Base-by-base conservation (phyloP, 2,113 vertebrate genomes). In the Pycnonotus jocosus region DNA sequence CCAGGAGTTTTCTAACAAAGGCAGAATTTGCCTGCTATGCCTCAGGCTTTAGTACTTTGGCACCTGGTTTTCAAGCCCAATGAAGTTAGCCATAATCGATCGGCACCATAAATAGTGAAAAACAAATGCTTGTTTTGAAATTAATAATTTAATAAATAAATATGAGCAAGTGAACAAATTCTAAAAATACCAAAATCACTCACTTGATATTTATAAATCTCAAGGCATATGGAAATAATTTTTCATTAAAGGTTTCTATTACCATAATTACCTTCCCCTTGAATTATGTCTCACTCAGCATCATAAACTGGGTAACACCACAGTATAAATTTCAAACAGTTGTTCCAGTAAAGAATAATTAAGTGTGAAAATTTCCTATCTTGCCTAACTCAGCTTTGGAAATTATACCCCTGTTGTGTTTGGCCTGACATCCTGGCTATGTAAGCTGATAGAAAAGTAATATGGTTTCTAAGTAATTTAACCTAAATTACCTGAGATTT, bases 271-370 rank as follows among this genome's bases (percentile, higher is more conserved):
- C 87, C 90, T 94, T 92, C 64, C 71, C 86, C 86, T 16, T 90
- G 88, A 95, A 94, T 94, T 93, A 79, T 35, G 68, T 57, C 91
- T 84, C 35, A 38, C 45, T 93, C 90, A 69, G 69, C 69, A 91
- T 91, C 79, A 86, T 92, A 93, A 97, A 94, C 86, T 54, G 86
- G 65, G 72, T 91, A 96, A 93, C 90, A 92, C 88, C 47, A 92
- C 76, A 93, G 79, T 56, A 93, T 86, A 86, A 78, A 94, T 95
- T 95, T 95, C 93, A 92, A 95, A 93, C 64, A 95, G 93, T 93
- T 94, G 85, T 90, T 96, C 82, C 85, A 93, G 85, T 71, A 90
- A 94, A 93, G 77, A 93, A 76, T 88, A 96, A 96, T 93, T 92
- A 95, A 93, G 87, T 96, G 92, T 65, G 95, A 96, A 96, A 95